phyloP scores from a whole-genome alignment of 2,797 vertebrate genomes.

The Argya squamiceps region DNA sequence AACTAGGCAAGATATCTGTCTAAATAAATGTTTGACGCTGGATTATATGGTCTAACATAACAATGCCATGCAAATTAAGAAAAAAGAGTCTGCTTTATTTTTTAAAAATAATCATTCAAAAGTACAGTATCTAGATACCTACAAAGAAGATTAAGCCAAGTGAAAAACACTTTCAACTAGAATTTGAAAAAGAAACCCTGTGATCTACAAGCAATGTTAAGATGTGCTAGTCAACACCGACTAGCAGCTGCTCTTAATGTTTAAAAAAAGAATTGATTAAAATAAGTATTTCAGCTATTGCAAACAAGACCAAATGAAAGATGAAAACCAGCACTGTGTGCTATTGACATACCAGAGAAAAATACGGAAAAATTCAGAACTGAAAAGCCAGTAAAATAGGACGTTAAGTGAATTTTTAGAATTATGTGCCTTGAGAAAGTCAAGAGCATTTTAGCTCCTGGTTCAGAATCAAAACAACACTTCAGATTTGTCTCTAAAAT shows the following conservation, averaged over 20 bases:
- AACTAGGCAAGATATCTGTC: neutral
- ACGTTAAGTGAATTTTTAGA: slow-evolving; percentile 12
- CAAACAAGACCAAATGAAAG: slow-evolving; percentile 28
- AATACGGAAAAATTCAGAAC: slow-evolving; percentile 2
- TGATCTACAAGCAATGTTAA: slow-evolving; percentile 11
- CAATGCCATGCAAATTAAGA: neutral
- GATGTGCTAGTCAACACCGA: slow-evolving; percentile 31
- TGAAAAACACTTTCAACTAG: neutral
- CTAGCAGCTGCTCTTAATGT: slow-evolving; percentile 31
- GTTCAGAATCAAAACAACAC: neutral
- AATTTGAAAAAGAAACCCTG: neutral
- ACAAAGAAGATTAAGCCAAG: neutral
- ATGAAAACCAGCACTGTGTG: neutral
- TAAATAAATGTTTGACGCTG: slow-evolving; percentile 20
- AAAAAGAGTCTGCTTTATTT: neutral
- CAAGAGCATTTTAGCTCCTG: slow-evolving; percentile 5
- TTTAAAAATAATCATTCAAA: neutral
- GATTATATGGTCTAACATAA: slow-evolving; percentile 17
- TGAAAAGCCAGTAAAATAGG: slow-evolving; percentile 38
- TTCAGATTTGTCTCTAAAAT: neutral
- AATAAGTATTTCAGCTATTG: slow-evolving; percentile 51
- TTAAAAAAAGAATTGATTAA: slow-evolving; percentile 44
- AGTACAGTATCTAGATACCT: neutral
- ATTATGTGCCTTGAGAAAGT: slow-evolving; percentile 30
- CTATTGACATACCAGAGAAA: neutral